Conservation (phyloP, 2,888 invertebrate species). For the Diaprepes abbreviatus region DNA sequence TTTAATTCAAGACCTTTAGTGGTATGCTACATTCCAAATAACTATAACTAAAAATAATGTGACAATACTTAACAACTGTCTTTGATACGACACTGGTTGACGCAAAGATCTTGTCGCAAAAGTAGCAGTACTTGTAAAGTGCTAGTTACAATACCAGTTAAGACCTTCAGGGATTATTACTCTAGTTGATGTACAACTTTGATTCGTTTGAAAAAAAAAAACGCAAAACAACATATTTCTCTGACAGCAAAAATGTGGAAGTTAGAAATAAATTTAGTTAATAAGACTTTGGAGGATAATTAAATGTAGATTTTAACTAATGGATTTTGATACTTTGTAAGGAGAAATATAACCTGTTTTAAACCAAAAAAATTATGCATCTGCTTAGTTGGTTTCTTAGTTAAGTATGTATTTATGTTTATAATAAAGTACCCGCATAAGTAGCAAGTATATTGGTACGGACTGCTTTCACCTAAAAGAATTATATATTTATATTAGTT, state of each 20-base stretch:
- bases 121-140: constrained; percentile 15
- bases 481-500: too few relatives aligned
- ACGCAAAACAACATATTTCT: constrained; percentile 13
- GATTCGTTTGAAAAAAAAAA: constrained; percentile 8
- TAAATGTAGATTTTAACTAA: constrained; percentile 20
- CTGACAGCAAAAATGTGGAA: constrained; percentile 26
- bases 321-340: constrained; percentile 6
- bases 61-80: too few relatives aligned
- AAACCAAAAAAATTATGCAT: too few relatives aligned
- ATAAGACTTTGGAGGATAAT: constrained; percentile 19
- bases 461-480: too few relatives aligned
- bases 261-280: constrained; percentile 22
- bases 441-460: too few relatives aligned
- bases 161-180: constrained; percentile 13
- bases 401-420: too few relatives aligned
- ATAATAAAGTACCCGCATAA: too few relatives aligned
- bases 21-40: too few relatives aligned
- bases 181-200: constrained; percentile 14
- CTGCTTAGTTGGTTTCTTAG: too few relatives aligned
- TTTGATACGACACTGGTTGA: constrained; percentile 5
- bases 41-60: too few relatives aligned
- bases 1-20: too few relatives aligned
- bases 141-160: constrained; percentile 19
- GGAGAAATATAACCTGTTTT: background rate
- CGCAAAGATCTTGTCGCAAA: constrained; percentile 11